Evolutionary conservation across 2,113 vertebrate species (phyloP), one percentile per base, ranked within the genome.

Genomic region (Pantherophis guttatus): DNA sequence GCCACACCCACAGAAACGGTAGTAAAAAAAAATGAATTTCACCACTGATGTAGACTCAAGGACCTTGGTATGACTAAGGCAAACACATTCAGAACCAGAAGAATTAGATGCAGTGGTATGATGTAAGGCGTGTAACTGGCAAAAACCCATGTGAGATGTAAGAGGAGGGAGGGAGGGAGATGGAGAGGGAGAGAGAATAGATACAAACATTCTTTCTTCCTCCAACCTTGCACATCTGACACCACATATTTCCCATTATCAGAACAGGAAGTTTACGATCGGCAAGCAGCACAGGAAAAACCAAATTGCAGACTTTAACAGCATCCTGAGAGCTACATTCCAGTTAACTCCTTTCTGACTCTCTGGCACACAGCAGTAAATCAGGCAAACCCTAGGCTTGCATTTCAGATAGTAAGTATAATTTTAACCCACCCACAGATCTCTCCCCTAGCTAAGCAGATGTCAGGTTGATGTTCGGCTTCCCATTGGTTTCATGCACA

Each of bases 211-310:
- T 86, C 11, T 39, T 57, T 48, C 91, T 33, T 70, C 11, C 39
- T 55, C 93, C 39, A 87, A 52, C 52, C 52, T 33, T 91, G 93
- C n/a, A 75, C 90, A 86, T 88, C 24, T 88, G 90, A 91, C 54
- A 86, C 87, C 55, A 85, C n/a, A n/a, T 39, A 85, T 62, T 86
- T 86, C 57, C 87, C 24, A 54, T 65, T 65, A 54, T 44, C 70
- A 54, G 70, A 94, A 90, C 13, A 87, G 59, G 44, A 65, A n/a
- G 90, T 58, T 52, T 53, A 90, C 10, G 59, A 26, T 70, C 89
- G 2, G 1, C 5, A 95, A 52, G 1, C 55, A 62, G 44, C 17
- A 62, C 23, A 33, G 52, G 93, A 59, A 70, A 70, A 92, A 85
- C 87, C 70, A 65, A 92, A 92, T 15, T 50, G 87, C 55, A 33